Conservation (phyloP, 1,140 invertebrate genomes). For the Drosophila auraria region DNA sequence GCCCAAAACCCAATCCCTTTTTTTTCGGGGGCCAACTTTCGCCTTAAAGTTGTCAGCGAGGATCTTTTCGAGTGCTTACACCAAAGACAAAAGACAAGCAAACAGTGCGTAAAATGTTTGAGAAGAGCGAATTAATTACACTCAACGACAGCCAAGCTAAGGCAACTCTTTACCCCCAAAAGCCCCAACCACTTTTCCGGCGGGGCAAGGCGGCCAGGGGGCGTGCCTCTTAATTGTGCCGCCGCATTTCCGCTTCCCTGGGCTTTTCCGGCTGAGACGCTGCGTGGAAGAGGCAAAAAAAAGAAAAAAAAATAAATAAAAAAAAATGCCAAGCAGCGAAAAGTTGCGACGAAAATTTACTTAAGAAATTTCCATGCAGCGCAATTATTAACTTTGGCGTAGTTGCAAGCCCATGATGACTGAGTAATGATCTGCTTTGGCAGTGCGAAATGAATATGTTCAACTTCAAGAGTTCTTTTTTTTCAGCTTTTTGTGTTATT, state of each 20-base stretch:
- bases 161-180: slow-evolving; percentile 27
- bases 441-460: slow-evolving; percentile 5
- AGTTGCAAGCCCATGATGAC: slow-evolving; percentile 18
- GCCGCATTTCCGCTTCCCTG: slow-evolving; percentile 49
- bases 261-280: slow-evolving; percentile 26
- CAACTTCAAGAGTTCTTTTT: neutral
- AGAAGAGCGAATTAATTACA: slow-evolving; percentile 80
- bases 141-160: slow-evolving; percentile 56
- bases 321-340: slow-evolving; percentile 15
- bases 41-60: slow-evolving; percentile 74
- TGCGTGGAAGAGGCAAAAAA: slow-evolving; percentile 10
- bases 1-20: slow-evolving; percentile 24
- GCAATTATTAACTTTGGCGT: slow-evolving; percentile 53
- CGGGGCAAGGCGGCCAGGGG: neutral
- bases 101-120: slow-evolving; percentile 81
- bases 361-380: slow-evolving; percentile 54
- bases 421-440: slow-evolving; percentile 29
- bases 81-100: slow-evolving; percentile 80
- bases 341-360: slow-evolving; percentile 66
- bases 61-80: slow-evolving; percentile 72
- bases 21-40: slow-evolving; percentile 34
- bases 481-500: neutral
- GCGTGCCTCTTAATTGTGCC: slow-evolving; percentile 54
- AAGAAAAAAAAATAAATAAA: slow-evolving; percentile 1
- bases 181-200: neutral